Base-by-base conservation (phyloP, 37 sponge, comb jelly and placozoan genomes). In the Hexactinellida sp. region DNA sequence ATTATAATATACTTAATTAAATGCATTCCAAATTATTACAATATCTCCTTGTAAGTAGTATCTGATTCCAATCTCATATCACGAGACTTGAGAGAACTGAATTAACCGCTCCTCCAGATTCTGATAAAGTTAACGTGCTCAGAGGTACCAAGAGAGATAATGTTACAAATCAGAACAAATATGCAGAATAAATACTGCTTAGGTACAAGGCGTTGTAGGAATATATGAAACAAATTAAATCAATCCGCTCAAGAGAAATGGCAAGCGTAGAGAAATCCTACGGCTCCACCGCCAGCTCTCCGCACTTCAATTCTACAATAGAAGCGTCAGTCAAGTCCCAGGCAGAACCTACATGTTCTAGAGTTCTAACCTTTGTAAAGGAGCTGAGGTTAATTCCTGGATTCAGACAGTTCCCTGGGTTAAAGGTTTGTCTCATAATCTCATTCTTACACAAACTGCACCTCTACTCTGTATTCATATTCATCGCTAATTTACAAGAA, bases 271-370 rank as follows among this genome's bases (percentile, higher is more conserved):
- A 47, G 52, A 47, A 47, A 47, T 47, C 52, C 34, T 63, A 63
- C 34, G 30, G 76, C 5, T 63, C 76, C 13, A 63, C 13, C 30
- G 3, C 76, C 5, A n/a, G 13, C 30, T 63, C 76, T 10, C 5
- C 76, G 3, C 76, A 23, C 76, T 63, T 63, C 34, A 63, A 63
- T 23, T 63, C 76, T n/a, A 63, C 76, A 63, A 63, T 63, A 63
- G 76, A 63, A 63, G 76, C 30, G 76, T 63, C 76, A 63, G 76
- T 21, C 19, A 63, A 28, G 34, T 25, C 21, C 5, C 28, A 28
- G 32, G 19, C 25, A 25, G 76, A 63, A n/a, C 13, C 76, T 21
- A 63, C 3, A 28, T 63, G 76, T n/a, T 25, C 3, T 28, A 10
- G 13, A n/a, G 5, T 63, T 3, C 1, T 63, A 28, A 63, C 76